These are phyloP conservation scores for Drosophila subsilvestris DNA, from an alignment of 2,888 invertebrate species.

Conservation along the genomic window DNA sequence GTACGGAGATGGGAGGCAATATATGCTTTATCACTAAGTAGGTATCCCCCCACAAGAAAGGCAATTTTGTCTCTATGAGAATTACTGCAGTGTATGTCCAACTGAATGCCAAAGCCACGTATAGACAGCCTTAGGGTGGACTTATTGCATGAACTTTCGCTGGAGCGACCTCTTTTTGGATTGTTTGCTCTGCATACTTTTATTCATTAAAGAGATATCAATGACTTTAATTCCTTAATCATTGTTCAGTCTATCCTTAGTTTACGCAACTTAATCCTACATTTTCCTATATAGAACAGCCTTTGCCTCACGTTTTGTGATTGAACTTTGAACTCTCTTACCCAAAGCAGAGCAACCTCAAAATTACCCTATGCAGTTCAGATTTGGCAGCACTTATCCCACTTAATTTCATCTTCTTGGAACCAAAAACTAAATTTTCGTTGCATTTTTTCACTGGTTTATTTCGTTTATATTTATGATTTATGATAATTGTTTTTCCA, in stretches of 20 bases:
- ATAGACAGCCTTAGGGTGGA: too few species aligned
- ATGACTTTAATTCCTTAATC: too few species aligned
- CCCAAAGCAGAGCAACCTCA: too few species aligned
- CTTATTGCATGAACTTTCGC: neutral
- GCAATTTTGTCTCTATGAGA: too few species aligned
- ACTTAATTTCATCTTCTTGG: neutral
- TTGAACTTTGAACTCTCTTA: neutral
- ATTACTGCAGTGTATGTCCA: too few species aligned
- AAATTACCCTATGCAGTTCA: too few species aligned
- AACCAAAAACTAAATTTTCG: neutral
- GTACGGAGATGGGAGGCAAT: neutral
- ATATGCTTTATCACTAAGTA: neutral
- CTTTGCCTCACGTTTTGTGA: neutral
- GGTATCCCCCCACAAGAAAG: neutral
- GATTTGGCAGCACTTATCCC: too few species aligned
- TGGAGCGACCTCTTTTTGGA: too few species aligned
- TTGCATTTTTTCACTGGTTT: slow-evolving; percentile 6
- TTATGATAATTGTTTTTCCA: slow-evolving; percentile 18
- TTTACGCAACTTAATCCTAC: neutral
- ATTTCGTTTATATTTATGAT: slow-evolving; percentile 10
- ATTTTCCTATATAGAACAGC: neutral
- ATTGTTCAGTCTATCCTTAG: too few species aligned
- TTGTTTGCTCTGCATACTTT: too few species aligned
- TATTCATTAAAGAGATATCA: too few species aligned
- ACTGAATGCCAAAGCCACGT: too few species aligned